These are phyloP conservation scores for Arge pagana DNA, from an alignment of 2,888 invertebrate species.

Conservation along the genomic window DNA sequence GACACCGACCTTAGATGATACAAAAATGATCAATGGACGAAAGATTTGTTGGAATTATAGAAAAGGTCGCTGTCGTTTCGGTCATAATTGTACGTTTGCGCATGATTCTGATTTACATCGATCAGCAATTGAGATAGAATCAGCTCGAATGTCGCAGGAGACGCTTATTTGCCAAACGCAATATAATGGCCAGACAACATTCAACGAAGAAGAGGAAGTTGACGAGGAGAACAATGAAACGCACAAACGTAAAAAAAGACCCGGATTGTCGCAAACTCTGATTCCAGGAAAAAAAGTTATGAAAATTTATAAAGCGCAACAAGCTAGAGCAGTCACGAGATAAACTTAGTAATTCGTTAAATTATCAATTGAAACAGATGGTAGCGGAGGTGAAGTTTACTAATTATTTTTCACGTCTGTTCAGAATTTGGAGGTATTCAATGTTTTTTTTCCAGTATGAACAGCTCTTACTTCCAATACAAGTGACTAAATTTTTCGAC, in stretches of 20 bases:
- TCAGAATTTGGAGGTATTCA: too few species aligned
- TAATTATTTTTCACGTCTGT: too few species aligned
- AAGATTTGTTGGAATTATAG: slow-evolving; percentile 93
- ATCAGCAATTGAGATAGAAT: slow-evolving; percentile 64
- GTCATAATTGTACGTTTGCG: slow-evolving; percentile 89
- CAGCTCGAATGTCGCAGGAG: slow-evolving; percentile 60
- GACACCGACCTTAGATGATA: slow-evolving; percentile 71
- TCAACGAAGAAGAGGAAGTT: slow-evolving; percentile 57
- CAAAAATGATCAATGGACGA: slow-evolving; percentile 82
- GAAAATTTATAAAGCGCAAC: slow-evolving; percentile 74
- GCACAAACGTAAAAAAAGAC: slow-evolving; percentile 69
- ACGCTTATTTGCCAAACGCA: slow-evolving; percentile 55
- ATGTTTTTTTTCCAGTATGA: too few species aligned
- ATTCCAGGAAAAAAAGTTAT: slow-evolving; percentile 85
- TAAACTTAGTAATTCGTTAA: slow-evolving; percentile 32
- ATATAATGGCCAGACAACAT: slow-evolving; percentile 41
- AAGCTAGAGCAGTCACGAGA: slow-evolving; percentile 58
- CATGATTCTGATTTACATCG: slow-evolving; percentile 85
- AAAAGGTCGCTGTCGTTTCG: slow-evolving; percentile 88
- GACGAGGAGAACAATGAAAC: slow-evolving; percentile 61
- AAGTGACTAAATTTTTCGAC: too few species aligned
- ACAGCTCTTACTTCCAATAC: too few species aligned
- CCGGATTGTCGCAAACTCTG: slow-evolving; percentile 76
- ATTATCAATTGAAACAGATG: not conserved
- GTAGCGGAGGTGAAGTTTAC: too few species aligned